Percentiles rank a stretch among this genome's conserved stretches.
phyloP scores from a whole-genome alignment of 2,797 vertebrate species.

The Parauchenoglanis ngamensis region DNA sequence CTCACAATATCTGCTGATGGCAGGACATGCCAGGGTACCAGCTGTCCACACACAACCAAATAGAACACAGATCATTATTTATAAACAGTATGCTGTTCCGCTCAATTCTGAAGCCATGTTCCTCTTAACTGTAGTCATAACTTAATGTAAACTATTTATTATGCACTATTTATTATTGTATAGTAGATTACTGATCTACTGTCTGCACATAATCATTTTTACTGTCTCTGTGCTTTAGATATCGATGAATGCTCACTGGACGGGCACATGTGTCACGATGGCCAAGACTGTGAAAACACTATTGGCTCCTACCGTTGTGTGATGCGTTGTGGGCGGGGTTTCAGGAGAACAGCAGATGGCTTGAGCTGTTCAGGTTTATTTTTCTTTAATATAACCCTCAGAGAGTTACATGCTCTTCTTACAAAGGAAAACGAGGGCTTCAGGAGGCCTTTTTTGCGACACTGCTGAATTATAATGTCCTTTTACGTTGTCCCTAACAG shows the following conservation, averaged over 20 bases:
- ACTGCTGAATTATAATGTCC: background rate
- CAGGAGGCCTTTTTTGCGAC: background rate
- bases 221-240: slow-evolving; percentile 64
- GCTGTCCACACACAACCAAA: background rate
- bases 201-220: background rate
- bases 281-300: slow-evolving; percentile 90
- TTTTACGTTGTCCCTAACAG: background rate
- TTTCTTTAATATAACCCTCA: background rate
- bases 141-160: background rate
- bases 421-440: background rate
- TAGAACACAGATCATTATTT: background rate
- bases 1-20: slow-evolving; percentile 92
- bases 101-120: background rate
- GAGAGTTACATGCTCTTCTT: background rate
- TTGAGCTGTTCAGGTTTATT: slow-evolving; percentile 84
- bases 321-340: slow-evolving; percentile 84
- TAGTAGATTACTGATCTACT: background rate
- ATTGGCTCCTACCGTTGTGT: slow-evolving; percentile 89
- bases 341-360: slow-evolving; percentile 83
- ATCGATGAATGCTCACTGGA: slow-evolving; percentile 89
- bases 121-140: background rate
- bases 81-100: background rate
- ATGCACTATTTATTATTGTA: background rate
- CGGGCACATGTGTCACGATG: slow-evolving; percentile 76
- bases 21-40: slow-evolving; percentile 88